Evolutionary conservation across 2,797 vertebrate species (phyloP).

Genomic region (Semotilus atromaculatus): DNA sequence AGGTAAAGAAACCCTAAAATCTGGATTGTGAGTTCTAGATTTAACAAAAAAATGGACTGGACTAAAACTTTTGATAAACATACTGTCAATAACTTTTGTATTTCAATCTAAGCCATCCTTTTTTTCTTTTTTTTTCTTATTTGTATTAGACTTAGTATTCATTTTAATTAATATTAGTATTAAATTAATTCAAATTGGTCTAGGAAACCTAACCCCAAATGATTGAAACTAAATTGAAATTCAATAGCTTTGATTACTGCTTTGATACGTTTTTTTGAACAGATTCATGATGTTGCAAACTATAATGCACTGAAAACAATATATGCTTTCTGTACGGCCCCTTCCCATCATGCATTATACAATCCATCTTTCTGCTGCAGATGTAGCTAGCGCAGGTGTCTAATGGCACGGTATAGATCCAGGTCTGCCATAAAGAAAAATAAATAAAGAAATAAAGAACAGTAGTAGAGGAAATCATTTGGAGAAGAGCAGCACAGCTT

Average conservation of each 20-base stretch:
- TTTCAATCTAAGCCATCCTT: background rate
- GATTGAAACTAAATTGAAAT: background rate
- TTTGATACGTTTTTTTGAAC: background rate
- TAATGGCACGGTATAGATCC: conserved; percentile 45
- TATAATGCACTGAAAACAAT: too few species aligned
- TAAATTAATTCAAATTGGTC: background rate
- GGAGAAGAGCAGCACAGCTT: conserved; percentile 63
- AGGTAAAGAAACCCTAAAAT: background rate
- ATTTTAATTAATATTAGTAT: background rate
- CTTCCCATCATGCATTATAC: background rate
- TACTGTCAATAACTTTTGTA: background rate
- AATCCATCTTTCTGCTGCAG: background rate
- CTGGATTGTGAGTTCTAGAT: background rate
- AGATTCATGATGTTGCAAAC: background rate
- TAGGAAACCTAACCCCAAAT: background rate
- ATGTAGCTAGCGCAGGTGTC: conserved; percentile 29
- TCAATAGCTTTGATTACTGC: too few species aligned
- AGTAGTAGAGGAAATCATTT: conserved; percentile 48
- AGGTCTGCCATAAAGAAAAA: conserved; percentile 25
- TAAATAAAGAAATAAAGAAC: conserved; percentile 44
- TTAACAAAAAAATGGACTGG: background rate
- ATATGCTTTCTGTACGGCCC: too few species aligned
- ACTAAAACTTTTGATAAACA: background rate
- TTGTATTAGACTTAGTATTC: background rate
- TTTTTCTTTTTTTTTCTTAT: background rate